Evolutionary conservation across 2,113 vertebrate species (phyloP).

Genomic region (Dicerorhinus sumatrensis): DNA sequence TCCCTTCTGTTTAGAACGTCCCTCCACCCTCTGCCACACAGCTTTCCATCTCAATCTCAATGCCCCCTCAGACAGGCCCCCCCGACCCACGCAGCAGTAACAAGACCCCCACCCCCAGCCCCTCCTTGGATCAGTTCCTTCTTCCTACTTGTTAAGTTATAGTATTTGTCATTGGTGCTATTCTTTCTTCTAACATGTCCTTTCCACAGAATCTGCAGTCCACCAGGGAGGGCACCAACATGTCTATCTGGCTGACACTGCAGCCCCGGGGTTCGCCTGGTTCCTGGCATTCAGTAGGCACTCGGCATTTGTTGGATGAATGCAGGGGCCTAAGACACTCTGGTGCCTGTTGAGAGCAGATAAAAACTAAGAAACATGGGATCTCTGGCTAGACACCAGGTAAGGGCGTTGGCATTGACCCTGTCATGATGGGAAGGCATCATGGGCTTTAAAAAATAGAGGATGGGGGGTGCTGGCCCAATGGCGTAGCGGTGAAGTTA

Average conservation of each 20-base stretch:
- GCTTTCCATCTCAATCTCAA: too few species aligned
- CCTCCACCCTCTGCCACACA: neutral
- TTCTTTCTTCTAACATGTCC: neutral
- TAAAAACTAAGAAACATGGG: neutral
- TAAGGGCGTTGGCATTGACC: neutral
- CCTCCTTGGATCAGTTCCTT: neutral
- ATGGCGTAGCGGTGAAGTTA: too few species aligned
- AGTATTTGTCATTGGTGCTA: neutral
- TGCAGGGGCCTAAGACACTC: neutral
- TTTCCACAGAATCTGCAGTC: neutral
- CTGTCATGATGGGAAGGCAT: neutral
- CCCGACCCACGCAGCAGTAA: accelerated
- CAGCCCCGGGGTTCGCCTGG: neutral
- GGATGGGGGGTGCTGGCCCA: too few species aligned
- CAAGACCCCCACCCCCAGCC: accelerated
- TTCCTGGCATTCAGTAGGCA: neutral
- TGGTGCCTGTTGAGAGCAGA: neutral
- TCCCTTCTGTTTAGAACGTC: neutral
- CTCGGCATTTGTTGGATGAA: neutral
- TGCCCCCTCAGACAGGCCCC: accelerated
- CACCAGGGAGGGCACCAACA: accelerated
- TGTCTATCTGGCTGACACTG: accelerated
- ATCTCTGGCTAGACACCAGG: neutral
- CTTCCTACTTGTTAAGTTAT: too few species aligned
- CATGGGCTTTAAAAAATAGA: neutral